Evolutionary conservation across 1,140 invertebrate species (phyloP).

Genomic region (Zaprionus vittiger): DNA sequence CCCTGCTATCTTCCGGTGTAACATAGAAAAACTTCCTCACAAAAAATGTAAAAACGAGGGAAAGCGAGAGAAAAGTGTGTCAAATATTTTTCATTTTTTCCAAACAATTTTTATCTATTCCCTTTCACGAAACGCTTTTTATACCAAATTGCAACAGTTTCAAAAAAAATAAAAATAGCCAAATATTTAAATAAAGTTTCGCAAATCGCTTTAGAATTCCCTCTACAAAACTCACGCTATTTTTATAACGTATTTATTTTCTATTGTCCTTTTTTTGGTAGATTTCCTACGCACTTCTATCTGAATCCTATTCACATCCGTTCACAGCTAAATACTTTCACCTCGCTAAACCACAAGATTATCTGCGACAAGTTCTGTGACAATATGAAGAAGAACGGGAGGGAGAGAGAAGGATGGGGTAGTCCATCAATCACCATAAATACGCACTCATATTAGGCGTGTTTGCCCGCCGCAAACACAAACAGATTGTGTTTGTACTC

Average conservation of each 20-base stretch:
- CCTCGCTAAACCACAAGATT: not conserved
- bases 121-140: not conserved
- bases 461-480: slow-evolving; percentile 20
- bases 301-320: not conserved
- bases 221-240: not conserved
- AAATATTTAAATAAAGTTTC: not conserved
- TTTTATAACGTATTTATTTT: not conserved
- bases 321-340: not conserved
- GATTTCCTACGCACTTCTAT: not conserved
- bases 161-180: not conserved
- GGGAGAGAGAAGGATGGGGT: not conserved
- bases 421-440: slow-evolving; percentile 27
- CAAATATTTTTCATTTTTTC: not conserved
- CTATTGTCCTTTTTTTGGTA: not conserved
- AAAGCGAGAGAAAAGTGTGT: not conserved
- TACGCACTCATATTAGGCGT: slow-evolving; percentile 10
- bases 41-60: not conserved
- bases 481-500: slow-evolving; percentile 22
- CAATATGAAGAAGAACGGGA: not conserved
- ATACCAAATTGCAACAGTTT: not conserved
- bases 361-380: slow-evolving; percentile 4
- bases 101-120: not conserved
- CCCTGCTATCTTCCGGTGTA: not conserved
- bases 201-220: not conserved
- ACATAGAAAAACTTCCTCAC: not conserved